Evolutionary conservation across 2,797 vertebrate genomes (phyloP).

Genomic region (Argya squamiceps): DNA sequence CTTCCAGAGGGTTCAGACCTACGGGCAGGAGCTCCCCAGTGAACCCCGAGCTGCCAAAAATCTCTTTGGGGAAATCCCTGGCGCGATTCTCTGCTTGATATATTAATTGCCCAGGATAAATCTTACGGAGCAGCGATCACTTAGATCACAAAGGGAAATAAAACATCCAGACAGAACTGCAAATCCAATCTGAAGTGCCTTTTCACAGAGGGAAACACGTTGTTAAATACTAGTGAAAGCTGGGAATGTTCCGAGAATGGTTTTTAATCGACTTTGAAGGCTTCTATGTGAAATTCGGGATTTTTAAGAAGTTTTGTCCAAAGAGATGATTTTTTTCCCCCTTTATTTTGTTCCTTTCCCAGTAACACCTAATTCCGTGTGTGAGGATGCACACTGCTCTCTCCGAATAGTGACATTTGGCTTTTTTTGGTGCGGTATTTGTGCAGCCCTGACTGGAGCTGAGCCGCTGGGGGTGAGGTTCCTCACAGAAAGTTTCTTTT

Average conservation of each 20-base stretch:
- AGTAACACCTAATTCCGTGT: accelerated
- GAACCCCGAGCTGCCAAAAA: not conserved
- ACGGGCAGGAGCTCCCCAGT: not conserved
- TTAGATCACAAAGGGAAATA: not conserved
- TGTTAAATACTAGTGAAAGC: not conserved
- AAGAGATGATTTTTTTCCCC: accelerated
- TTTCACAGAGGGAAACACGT: not conserved
- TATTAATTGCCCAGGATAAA: not conserved
- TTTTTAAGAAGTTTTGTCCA: not conserved
- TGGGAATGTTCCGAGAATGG: not conserved
- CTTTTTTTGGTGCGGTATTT: accelerated
- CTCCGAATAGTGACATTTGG: accelerated
- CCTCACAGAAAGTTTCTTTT: accelerated
- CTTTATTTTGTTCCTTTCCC: not conserved
- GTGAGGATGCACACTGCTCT: accelerated
- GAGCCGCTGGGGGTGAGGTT: not conserved
- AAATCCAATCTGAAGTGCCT: not conserved
- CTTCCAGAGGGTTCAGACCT: not conserved
- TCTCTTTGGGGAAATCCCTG: not conserved
- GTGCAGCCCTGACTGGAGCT: accelerated
- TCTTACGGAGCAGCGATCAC: not conserved
- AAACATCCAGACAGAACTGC: not conserved
- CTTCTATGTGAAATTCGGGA: not conserved
- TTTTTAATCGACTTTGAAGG: not conserved
- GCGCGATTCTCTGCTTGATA: not conserved